Conservation (phyloP, 2,888 invertebrate species). For the Serripes groenlandicus region DNA sequence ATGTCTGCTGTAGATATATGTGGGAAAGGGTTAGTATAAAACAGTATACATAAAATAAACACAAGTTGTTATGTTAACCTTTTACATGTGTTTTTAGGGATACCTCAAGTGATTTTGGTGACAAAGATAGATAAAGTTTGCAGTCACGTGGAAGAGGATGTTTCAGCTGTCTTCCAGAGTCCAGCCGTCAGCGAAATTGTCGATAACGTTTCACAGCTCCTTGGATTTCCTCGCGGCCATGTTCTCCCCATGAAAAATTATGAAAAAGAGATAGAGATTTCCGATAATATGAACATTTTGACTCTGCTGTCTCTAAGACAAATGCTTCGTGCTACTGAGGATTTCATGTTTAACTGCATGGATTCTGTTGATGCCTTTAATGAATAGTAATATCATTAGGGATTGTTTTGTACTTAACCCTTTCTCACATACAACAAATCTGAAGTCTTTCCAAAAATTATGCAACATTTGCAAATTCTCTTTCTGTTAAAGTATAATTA, state of each 20-base stretch:
- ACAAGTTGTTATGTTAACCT: no score
- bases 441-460: no score
- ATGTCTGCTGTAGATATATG: no score
- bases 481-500: no score
- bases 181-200: constrained; percentile 38
- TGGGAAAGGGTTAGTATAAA: no score
- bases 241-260: constrained; percentile 68
- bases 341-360: constrained; percentile 46
- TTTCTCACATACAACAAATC: no score
- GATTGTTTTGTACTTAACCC: no score
- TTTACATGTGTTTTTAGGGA: neutral
- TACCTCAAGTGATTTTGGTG: constrained; percentile 45
- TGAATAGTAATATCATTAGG: no score
- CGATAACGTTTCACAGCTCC: constrained; percentile 51
- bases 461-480: no score
- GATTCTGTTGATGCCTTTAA: constrained; percentile 12
- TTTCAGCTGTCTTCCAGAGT: constrained; percentile 40
- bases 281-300: constrained; percentile 50
- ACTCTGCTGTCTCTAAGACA: constrained; percentile 61
- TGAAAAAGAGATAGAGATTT: constrained; percentile 58
- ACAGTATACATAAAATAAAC: no score
- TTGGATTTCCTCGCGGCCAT: constrained; percentile 61
- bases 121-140: constrained; percentile 67
- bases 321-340: constrained; percentile 62
- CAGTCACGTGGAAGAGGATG: constrained; percentile 47